Percentiles rank a stretch among this genome's conserved stretches.
phyloP scores from a whole-genome alignment of 2,113 vertebrate species.

The Brachypteracias leptosomus region DNA sequence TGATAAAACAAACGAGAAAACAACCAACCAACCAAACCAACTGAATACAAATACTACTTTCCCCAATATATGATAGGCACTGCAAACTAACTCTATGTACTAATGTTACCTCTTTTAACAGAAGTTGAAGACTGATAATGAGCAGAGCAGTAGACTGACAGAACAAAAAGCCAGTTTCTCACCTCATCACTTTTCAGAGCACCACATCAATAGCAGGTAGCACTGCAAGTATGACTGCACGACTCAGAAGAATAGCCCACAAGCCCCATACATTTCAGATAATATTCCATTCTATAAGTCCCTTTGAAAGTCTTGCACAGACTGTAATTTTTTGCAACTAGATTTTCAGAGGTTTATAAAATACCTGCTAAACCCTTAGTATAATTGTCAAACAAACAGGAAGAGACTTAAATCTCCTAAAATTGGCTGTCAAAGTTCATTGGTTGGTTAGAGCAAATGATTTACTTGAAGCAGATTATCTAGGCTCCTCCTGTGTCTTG shows the following conservation, averaged over 20 bases:
- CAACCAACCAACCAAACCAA: too few relatives aligned
- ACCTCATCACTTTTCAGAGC: neutral
- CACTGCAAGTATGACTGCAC: neutral
- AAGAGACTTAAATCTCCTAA: neutral
- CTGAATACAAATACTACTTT: neutral
- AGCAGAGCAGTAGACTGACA: neutral
- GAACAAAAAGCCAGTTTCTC: neutral
- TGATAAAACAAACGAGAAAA: neutral
- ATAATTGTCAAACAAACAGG: neutral
- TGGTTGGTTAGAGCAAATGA: conserved; percentile 2
- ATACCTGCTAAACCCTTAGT: neutral
- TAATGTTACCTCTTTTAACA: neutral
- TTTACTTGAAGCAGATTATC: conserved; percentile 4
- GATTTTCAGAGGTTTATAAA: neutral
- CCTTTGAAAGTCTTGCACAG: neutral
- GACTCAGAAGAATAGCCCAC: neutral
- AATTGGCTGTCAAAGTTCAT: conserved; percentile 36
- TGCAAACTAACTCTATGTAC: neutral
- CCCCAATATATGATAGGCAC: neutral
- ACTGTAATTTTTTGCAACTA: neutral
- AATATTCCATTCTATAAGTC: neutral
- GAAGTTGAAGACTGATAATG: neutral
- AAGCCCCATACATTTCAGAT: neutral
- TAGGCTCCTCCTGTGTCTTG: neutral
- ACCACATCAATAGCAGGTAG: neutral